Evolutionary conservation across 2,797 vertebrate genomes (phyloP).

Genomic region (Chloroceryle inda): DNA sequence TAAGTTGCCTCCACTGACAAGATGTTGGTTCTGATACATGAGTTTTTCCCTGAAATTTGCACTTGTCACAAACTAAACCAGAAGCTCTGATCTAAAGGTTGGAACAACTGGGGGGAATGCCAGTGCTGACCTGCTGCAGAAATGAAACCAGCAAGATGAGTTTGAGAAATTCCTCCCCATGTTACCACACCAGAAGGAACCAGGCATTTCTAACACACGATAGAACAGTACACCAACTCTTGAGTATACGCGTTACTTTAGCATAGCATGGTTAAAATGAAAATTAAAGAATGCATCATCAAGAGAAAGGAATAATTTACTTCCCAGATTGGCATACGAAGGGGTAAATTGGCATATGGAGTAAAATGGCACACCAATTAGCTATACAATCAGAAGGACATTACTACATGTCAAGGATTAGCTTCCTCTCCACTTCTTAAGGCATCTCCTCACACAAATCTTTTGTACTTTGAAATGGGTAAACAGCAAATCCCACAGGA

Average conservation of each 20-base stretch:
- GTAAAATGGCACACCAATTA: background rate
- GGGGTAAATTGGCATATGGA: background rate
- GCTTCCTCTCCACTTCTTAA: background rate
- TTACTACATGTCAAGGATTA: background rate
- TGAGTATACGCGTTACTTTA: background rate
- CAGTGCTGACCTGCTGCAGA: background rate
- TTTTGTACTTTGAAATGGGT: background rate
- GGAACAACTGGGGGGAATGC: accelerated
- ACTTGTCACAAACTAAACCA: background rate
- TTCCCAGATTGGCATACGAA: background rate
- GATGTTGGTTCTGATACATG: background rate
- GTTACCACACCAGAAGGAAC: background rate
- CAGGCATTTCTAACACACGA: background rate
- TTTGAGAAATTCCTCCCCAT: background rate
- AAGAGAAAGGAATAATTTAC: background rate
- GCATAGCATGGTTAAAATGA: background rate
- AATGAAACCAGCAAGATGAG: background rate
- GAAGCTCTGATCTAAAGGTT: background rate
- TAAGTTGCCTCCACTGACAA: background rate
- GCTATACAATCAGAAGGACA: background rate
- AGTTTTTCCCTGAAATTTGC: background rate
- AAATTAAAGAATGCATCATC: background rate
- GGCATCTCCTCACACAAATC: background rate
- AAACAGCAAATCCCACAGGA: background rate
- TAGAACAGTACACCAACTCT: background rate